phyloP scores from a whole-genome alignment of 1,140 invertebrate species.

The Heliothis subflexa region DNA sequence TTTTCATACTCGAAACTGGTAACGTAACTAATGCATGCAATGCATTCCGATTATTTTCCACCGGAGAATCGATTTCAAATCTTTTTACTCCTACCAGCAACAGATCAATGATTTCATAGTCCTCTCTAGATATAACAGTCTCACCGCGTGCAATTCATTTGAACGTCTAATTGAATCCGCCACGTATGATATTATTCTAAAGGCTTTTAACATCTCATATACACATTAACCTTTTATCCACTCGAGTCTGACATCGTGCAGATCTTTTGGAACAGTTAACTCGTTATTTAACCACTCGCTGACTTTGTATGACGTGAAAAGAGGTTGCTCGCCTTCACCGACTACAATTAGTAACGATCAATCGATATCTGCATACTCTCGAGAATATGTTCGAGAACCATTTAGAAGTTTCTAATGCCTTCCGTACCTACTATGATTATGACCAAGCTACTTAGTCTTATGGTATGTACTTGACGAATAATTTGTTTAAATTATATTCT shows the following conservation, averaged over 20 bases:
- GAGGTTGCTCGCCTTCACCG: conserved; percentile 8
- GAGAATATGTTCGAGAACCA: conserved; percentile 5
- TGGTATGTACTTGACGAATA: too few species aligned
- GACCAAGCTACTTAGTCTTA: not conserved
- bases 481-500: too few species aligned
- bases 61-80: not conserved
- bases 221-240: conserved; percentile 29
- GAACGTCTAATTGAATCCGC: conserved; percentile 5
- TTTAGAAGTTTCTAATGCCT: conserved; percentile 15
- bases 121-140: not conserved
- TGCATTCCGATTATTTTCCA: not conserved
- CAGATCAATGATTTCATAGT: not conserved
- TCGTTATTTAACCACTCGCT: conserved; percentile 1
- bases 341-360: conserved; percentile 2
- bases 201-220: conserved; percentile 24
- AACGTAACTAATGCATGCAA: not conserved
- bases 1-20: not conserved
- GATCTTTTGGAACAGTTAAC: conserved; percentile 22
- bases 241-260: conserved; percentile 13
- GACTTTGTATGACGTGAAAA: not conserved
- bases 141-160: not conserved
- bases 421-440: not conserved
- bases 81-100: not conserved
- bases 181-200: conserved; percentile 4
- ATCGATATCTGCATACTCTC: conserved; percentile 1